Base-by-base conservation (phyloP, 1,140 invertebrate species). In the Drosophila ananassae region DNA sequence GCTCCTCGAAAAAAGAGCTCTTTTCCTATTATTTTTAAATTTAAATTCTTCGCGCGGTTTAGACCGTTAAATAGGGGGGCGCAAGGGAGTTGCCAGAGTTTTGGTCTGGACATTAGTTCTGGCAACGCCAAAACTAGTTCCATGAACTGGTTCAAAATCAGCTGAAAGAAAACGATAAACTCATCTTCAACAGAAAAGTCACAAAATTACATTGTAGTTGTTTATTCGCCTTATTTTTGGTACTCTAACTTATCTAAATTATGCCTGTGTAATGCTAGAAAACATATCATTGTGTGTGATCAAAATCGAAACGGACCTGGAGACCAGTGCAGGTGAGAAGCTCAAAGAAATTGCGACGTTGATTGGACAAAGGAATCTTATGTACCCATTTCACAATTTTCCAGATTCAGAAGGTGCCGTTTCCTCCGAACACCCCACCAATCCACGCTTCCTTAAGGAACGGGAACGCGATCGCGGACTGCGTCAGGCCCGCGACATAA, bases 401-500 rank as follows among this genome's bases (percentile, higher is more conserved):
- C 17, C 17, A 67, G 63, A 67, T 34, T 67, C 59, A 10, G 68
- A 87, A 25, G 90, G 90, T 39, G 90, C 90, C 13, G 90, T 91
- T 13, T 90, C 89, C 32, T 46, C 82, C 2, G 90, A 91, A 46
- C 90, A 91, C 66, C 92, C 85, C 44, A 89, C 77, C 9, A 92
- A 92, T 83, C 89, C 91, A 1, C 82, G 91, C 0, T 74, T 89
- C 1, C 84, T 77, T 25, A 91, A 91, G 53, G 91, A 91, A 28
- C 73, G 85, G 8, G 93, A 93, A 80, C 92, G 93, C 60, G 90
- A 91, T 74, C 91, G 94, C 41, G 95, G 94, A 44, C 92, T 94
- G 68, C 90, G 95, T 51, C 93, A 94, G 80, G 87, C 93, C 2
- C 92, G 93, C 34, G 93, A 95, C 62, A 95, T 96, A 53, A 94